These are phyloP conservation scores for Trichechus manatus DNA, from an alignment of 2,113 vertebrate species.

Conservation along the genomic window DNA sequence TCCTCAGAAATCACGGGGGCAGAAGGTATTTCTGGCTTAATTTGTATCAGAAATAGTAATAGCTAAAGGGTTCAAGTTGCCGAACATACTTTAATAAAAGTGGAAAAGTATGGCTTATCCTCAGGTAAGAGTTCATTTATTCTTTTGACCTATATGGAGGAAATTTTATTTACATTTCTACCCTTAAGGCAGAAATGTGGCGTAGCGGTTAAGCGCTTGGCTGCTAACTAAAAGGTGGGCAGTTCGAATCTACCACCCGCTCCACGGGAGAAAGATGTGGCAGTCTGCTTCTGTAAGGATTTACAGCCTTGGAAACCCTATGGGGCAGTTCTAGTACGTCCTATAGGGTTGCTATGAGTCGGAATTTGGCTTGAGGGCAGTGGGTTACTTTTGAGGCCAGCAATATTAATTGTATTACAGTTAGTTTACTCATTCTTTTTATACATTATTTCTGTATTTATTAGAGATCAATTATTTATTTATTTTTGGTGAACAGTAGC, in stretches of 20 bases:
- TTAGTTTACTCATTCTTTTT: neutral
- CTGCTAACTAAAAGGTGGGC: neutral
- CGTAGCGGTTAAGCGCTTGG: neutral
- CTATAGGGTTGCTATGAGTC: too few relatives aligned
- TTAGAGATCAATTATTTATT: neutral
- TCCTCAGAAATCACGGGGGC: neutral
- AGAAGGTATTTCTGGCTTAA: conserved; percentile 21
- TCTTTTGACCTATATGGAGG: neutral
- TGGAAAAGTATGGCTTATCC: neutral
- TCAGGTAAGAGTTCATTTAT: neutral
- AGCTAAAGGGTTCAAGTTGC: neutral
- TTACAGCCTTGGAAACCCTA: neutral
- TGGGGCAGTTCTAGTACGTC: neutral
- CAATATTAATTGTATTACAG: neutral
- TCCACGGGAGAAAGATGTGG: neutral
- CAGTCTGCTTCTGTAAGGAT: neutral
- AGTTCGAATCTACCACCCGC: neutral
- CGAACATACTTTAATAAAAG: conserved; percentile 3
- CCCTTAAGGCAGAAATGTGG: neutral
- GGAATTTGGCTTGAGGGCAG: too few relatives aligned
- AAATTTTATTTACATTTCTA: conserved; percentile 35
- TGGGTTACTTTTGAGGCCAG: neutral
- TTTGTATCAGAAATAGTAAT: conserved; percentile 28
- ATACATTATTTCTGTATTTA: neutral
- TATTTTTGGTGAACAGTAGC: neutral